phyloP scores from a whole-genome alignment of 2,797 vertebrate species.

The Simalia tracyae region DNA sequence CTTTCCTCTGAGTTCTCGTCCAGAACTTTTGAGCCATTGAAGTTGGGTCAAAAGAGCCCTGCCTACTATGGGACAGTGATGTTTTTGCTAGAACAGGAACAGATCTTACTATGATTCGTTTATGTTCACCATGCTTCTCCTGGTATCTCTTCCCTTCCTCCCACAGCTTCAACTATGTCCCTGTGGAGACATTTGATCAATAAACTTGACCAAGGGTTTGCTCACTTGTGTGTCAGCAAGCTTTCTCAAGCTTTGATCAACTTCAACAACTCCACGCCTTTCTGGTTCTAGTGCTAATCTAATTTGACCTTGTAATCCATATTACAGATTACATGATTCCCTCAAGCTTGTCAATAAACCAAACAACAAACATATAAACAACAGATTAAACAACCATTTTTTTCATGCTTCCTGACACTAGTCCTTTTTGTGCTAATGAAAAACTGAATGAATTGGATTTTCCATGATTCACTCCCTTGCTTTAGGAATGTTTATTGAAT shows the following conservation, averaged over 20 bases:
- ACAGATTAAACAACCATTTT: no score
- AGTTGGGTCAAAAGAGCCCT: neutral
- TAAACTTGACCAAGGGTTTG: neutral
- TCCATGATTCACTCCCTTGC: no score
- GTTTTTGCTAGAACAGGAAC: neutral
- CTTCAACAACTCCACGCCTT: neutral
- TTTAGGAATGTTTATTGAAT: no score
- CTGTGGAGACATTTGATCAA: no score
- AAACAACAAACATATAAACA: neutral
- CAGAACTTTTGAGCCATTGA: neutral
- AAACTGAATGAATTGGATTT: no score
- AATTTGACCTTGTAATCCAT: neutral
- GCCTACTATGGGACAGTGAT: neutral
- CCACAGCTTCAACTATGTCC: no score
- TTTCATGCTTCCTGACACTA: no score
- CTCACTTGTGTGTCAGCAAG: no score
- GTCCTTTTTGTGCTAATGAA: neutral
- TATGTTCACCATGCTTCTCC: neutral
- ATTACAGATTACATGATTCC: neutral
- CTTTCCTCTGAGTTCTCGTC: neutral
- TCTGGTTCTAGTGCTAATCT: neutral
- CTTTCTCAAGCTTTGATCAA: neutral
- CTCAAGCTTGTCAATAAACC: neutral
- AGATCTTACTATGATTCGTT: neutral
- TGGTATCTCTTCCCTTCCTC: no score